Evolutionary conservation across 2,797 vertebrate genomes (phyloP), one percentile per base, ranked within the genome.

Genomic region (Siniperca obscura): DNA sequence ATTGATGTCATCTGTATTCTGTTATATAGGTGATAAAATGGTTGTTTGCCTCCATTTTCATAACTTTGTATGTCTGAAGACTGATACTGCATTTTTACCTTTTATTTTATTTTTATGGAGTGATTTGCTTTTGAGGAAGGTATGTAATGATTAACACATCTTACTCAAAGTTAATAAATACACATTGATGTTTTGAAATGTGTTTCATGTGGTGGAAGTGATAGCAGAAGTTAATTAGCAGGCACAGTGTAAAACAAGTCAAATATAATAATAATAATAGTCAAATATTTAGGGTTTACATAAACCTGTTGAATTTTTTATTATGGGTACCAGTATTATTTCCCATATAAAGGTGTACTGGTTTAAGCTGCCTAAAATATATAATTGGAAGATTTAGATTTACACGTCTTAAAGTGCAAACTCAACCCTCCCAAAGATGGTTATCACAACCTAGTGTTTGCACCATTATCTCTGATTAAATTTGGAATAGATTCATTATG

Each of bases 111-210:
- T 91, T 91, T 83, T 88, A 84, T 83, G 69, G 25, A 42, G 74
- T 74, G 74, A 48, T 84, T 80, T 91, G 82, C 50, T 76, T 89
- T 80, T 71, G 62, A 87, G 68, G 61, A 88, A 55, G 38, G 61
- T 86, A 78, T 91, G 80, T 90, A 78, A 81, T 42, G 27, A 85
- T 71, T 80, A 85, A 89, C 66, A 73, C 53, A 17, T 88, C 60
- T 78, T 77, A 74, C 61, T 85, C 73, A 44, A 75, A 84, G 77
- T 91, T 87, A 90, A 93, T 94, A 93, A 94, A 95, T 74, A 78
- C 60, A 89, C 80, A 59, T 73, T 81, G 74, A 83, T 85, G 88
- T 84, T 81, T 91, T 84, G 65, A 80, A 76, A 61, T 68, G n/a
- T 52, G 27, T 70, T 72, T 74, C 0, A 0, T 80, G 30, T 70